Percentiles rank a stretch among this genome's conserved stretches.
phyloP scores from a whole-genome alignment of 2,113 vertebrate species.

The Apaloderma vittatum region DNA sequence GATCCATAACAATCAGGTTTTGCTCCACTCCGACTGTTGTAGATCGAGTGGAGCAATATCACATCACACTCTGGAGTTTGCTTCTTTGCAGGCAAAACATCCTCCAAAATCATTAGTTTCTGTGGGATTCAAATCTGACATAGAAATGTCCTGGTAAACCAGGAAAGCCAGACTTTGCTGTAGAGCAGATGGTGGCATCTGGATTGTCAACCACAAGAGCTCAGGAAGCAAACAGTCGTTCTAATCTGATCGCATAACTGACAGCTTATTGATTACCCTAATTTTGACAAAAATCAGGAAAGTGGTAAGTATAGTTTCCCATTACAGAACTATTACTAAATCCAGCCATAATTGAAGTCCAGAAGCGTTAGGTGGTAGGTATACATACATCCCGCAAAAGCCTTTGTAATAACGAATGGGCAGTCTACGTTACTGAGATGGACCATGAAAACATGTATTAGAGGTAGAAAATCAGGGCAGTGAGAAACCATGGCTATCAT shows the following conservation, averaged over 20 bases:
- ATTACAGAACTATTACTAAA: background rate
- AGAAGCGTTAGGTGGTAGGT: background rate
- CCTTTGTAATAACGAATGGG: background rate
- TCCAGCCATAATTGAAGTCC: background rate
- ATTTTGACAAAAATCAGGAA: background rate
- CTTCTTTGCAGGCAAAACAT: background rate
- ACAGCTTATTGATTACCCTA: background rate
- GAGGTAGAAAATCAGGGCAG: background rate
- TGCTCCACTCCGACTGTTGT: background rate
- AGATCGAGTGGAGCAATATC: background rate
- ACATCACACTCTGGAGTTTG: background rate
- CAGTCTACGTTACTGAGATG: background rate
- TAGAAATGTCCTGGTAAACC: background rate
- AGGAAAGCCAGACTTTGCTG: background rate
- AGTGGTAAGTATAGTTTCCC: background rate
- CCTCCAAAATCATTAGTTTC: background rate
- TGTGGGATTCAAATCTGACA: rapidly evolving
- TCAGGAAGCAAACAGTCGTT: background rate
- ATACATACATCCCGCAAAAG: background rate
- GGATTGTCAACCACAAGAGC: background rate
- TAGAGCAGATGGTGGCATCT: background rate
- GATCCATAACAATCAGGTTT: background rate
- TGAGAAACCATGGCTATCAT: background rate
- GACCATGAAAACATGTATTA: background rate
- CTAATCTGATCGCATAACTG: background rate